A percentile compares a stretch with the other conserved stretches of the same genome.
phyloP scores from a whole-genome alignment of 2,888 invertebrate genomes.

The Adineta ricciae region DNA sequence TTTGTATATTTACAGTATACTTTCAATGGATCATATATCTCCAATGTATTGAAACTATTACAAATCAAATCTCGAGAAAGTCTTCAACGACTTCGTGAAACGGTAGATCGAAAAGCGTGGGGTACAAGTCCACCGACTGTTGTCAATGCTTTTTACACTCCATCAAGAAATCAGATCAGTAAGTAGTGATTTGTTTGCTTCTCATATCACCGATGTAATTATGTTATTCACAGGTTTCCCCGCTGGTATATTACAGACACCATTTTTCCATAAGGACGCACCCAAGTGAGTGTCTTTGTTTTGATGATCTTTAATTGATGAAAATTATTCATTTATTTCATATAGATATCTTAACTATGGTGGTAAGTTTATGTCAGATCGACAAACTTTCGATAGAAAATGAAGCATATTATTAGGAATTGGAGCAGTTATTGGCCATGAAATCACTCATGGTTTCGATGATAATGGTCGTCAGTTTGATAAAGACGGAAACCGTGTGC shows the following conservation, averaged over 20 bases:
- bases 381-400: not conserved
- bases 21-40: slow-evolving; percentile 12
- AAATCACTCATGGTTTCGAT: slow-evolving; percentile 28
- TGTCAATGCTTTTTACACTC: slow-evolving; percentile 83
- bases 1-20: slow-evolving; percentile 5
- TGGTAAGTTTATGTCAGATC: not conserved
- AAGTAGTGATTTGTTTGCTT: slow-evolving; percentile 38
- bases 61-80: slow-evolving; percentile 10
- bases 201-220: slow-evolving; percentile 33
- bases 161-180: slow-evolving; percentile 84
- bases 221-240: slow-evolving; percentile 43
- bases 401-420: not conserved
- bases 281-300: slow-evolving; percentile 37
- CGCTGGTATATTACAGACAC: slow-evolving; percentile 48
- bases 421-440: not conserved
- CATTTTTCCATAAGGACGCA: slow-evolving; percentile 46
- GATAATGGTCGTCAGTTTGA: slow-evolving; percentile 72
- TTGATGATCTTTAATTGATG: too few species aligned
- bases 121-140: slow-evolving; percentile 44
- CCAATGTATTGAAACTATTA: slow-evolving; percentile 6
- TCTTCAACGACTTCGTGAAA: not conserved
- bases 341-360: slow-evolving; percentile 33
- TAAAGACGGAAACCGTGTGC: slow-evolving; percentile 79
- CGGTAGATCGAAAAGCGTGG: slow-evolving; percentile 28
- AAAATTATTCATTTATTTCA: not conserved